Conservation (phyloP, 2,797 vertebrate species). For the Intellagama lesueurii region DNA sequence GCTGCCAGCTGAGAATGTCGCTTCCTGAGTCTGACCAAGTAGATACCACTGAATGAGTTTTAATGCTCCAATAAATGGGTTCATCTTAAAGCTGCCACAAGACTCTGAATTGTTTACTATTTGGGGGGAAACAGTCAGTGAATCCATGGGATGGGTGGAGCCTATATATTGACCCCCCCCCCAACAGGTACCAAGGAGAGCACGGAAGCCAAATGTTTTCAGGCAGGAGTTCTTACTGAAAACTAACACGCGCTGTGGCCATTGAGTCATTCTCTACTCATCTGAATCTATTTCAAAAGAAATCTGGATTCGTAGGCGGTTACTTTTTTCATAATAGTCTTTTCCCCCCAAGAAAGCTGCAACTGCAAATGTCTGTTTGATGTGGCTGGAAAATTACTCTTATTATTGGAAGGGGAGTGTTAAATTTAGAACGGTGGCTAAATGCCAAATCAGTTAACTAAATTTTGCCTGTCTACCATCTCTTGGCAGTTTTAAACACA, state of each 20-base stretch:
- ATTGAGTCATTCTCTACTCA: not conserved
- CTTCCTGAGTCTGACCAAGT: not conserved
- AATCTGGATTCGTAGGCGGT: constrained; percentile 7
- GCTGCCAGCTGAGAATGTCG: not conserved
- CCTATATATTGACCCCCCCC: not conserved
- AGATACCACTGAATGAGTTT: not conserved
- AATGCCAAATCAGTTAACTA: constrained; percentile 15
- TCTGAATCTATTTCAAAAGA: not conserved
- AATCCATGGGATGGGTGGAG: not conserved
- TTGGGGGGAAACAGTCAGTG: not conserved
- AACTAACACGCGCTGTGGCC: not conserved
- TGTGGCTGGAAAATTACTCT: constrained; percentile 19
- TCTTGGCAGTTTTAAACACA: not conserved
- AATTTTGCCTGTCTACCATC: not conserved
- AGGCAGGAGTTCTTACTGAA: not conserved
- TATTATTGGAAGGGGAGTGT: not conserved
- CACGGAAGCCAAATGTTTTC: not conserved
- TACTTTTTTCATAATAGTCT: constrained; percentile 1
- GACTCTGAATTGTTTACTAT: too few species aligned
- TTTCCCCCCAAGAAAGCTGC: not conserved
- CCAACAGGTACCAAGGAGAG: not conserved
- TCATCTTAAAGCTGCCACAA: too few species aligned
- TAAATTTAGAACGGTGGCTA: constrained; percentile 22
- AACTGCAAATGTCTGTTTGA: constrained; percentile 9
- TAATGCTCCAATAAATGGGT: not conserved